phyloP scores from a whole-genome alignment of 2,797 vertebrate genomes.

The Lagorchestes hirsutus region DNA sequence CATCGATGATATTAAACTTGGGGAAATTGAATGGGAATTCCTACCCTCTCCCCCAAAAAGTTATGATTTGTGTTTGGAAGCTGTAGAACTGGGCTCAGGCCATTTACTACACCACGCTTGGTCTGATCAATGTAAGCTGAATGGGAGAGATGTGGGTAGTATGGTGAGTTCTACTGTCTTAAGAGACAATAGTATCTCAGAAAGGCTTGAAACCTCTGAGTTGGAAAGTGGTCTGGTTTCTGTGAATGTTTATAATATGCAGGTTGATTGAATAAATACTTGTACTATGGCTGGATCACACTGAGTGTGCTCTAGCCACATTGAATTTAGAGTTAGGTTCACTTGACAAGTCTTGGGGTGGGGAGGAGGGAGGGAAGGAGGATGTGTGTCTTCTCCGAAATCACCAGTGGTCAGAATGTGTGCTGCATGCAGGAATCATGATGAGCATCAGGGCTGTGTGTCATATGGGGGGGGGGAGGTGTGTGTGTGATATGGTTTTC shows the following conservation, averaged over 20 bases:
- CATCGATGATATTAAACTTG: slow-evolving; percentile 46
- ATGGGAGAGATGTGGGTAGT: slow-evolving; percentile 1
- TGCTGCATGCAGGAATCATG: slow-evolving; percentile 61
- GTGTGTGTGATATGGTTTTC: slow-evolving; percentile 79
- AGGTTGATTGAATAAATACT: slow-evolving; percentile 66
- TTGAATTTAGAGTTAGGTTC: slow-evolving; percentile 55
- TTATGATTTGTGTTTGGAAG: slow-evolving; percentile 61
- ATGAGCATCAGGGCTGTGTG: slow-evolving; percentile 56
- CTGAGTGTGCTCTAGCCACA: neutral
- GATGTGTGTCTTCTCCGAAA: slow-evolving; percentile 2
- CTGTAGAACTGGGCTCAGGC: slow-evolving; percentile 9
- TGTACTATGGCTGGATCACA: neutral
- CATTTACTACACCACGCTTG: neutral
- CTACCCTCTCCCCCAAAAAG: slow-evolving; percentile 17
- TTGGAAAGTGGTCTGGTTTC: slow-evolving; percentile 62
- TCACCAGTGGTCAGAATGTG: slow-evolving; percentile 54
- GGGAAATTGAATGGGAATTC: slow-evolving; percentile 49
- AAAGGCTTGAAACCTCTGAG: slow-evolving; percentile 53
- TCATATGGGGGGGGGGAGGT: slow-evolving; percentile 45
- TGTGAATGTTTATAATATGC: slow-evolving; percentile 57
- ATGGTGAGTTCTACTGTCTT: slow-evolving; percentile 16
- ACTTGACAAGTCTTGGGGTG: slow-evolving; percentile 47
- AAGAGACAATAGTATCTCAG: slow-evolving; percentile 44
- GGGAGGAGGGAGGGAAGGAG: neutral
- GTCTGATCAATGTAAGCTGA: neutral